Base-by-base conservation (phyloP, 2,888 invertebrate genomes). In the Macrostomum cliftonense region DNA sequence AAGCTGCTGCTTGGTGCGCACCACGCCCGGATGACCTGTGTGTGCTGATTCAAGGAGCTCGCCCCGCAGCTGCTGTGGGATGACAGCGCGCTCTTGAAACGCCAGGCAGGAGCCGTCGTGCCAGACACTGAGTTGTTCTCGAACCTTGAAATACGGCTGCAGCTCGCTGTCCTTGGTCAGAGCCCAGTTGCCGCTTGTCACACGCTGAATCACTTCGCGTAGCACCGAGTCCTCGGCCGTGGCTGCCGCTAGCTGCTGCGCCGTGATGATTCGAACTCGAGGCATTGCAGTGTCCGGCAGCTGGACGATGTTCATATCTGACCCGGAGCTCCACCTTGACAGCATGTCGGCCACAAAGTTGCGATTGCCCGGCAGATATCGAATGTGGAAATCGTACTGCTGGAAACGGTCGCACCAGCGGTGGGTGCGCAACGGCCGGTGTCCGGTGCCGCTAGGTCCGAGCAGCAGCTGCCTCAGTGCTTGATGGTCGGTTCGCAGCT, bases 401-500 rank as follows among this genome's bases (percentile, higher is more conserved):
- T 42, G 42, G n/a, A 42, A 20, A 42, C 42, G 12, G 19, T 42
- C 42, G 16, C 17, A 16, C n/a, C 42, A 42, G 42, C 11, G 42
- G 19, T 42, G 19, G 12, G 19, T 42, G 19, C n/a, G n/a, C n/a
- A n/a, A n/a, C 14, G 45, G 40, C 43, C 40, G 20, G 43, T 39
- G 12, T n/a, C n/a, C n/a, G 12, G 19, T 16, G 12, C 39, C 45
- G 14, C 38, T 14, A 39, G 12, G 20, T 14, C 12, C 43, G 14
- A 19, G 16, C 12, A 45, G 39, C 12, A 38, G 43, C 14, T 13
- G n/a, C 12, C 36, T 44, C 0, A 55, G 42, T 12, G 55, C 49
- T 28, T 50, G 47, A 46, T 57, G 55, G 37, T 57, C 57, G 13
- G 57, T 57, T 5, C 44, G 39, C 28, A 55, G 43, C 1, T 39